Evolutionary conservation across 2,888 invertebrate genomes (phyloP).

Genomic region (Lycophotia porphyrea): DNA sequence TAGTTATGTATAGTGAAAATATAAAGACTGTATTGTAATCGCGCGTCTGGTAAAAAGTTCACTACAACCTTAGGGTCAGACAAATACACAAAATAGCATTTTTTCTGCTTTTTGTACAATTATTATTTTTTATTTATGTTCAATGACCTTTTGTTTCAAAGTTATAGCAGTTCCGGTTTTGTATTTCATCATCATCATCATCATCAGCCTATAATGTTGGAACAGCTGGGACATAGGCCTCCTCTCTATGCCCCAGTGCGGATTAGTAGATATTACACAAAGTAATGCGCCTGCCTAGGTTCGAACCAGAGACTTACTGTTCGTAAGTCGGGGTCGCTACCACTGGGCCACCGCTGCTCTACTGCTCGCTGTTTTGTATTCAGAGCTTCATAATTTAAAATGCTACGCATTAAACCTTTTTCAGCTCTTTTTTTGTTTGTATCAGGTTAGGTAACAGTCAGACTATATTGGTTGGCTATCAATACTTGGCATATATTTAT

Average conservation of each 20-base stretch:
- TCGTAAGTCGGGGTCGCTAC: too few relatives aligned
- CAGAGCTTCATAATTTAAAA: background rate
- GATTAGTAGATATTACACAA: too few relatives aligned
- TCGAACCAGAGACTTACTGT: too few relatives aligned
- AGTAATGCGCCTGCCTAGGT: too few relatives aligned
- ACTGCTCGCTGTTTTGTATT: background rate
- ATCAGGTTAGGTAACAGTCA: background rate
- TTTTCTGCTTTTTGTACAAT: background rate
- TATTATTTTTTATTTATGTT: conserved; percentile 5
- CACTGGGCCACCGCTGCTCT: too few relatives aligned
- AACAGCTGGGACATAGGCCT: too few relatives aligned
- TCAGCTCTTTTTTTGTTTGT: background rate
- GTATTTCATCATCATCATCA: too few relatives aligned
- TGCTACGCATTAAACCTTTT: background rate
- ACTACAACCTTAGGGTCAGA: conserved; percentile 19
- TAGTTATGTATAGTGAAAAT: background rate
- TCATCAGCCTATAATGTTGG: too few relatives aligned
- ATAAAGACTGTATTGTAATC: background rate
- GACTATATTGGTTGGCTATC: conserved; percentile 9
- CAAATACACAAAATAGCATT: background rate
- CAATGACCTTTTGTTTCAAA: background rate
- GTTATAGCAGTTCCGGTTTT: background rate
- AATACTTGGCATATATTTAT: conserved; percentile 36
- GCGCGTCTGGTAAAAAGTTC: background rate
- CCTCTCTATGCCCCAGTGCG: too few relatives aligned